Percentiles rank a stretch among this genome's conserved stretches.
Evolutionary conservation across 2,113 vertebrate species (phyloP).

Genomic region (Hymenochirus boettgeri): DNA sequence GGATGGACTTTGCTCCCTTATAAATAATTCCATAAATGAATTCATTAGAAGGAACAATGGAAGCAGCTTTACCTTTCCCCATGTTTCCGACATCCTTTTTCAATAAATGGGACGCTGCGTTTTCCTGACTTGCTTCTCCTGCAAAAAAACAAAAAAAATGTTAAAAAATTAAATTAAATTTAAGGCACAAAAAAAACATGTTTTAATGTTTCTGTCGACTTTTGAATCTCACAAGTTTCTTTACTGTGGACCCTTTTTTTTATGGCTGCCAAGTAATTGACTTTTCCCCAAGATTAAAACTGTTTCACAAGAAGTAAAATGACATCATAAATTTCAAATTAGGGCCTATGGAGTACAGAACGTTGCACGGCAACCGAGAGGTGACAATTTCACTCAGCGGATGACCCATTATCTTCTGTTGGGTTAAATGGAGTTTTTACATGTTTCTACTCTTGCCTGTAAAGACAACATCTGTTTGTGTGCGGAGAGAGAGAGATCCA

Average conservation of each 20-base stretch:
- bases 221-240: too few species aligned
- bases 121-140: conserved; percentile 83
- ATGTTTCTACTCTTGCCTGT: conserved; percentile 5
- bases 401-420: conserved; percentile 10
- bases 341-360: conserved; percentile 16
- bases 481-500: not conserved
- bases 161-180: too few species aligned
- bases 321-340: conserved; percentile 37
- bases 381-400: conserved; percentile 4
- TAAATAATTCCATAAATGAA: too few species aligned
- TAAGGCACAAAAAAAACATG: conserved; percentile 7
- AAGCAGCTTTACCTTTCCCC: conserved; percentile 89
- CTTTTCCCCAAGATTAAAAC: conserved; percentile 32
- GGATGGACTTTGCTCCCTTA: too few species aligned
- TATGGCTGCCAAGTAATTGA: conserved; percentile 26
- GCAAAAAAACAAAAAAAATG: not conserved
- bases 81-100: conserved; percentile 96
- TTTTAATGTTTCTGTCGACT: conserved; percentile 21
- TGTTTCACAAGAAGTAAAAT: conserved; percentile 14
- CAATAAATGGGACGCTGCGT: conserved; percentile 76
- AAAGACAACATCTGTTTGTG: conserved; percentile 10
- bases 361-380: conserved; percentile 9
- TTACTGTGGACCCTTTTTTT: conserved; percentile 1
- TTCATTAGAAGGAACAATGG: too few species aligned
- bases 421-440: conserved; percentile 1